Base-by-base conservation (phyloP, 2,888 invertebrate genomes). In the Holacanthella duospinosa region DNA sequence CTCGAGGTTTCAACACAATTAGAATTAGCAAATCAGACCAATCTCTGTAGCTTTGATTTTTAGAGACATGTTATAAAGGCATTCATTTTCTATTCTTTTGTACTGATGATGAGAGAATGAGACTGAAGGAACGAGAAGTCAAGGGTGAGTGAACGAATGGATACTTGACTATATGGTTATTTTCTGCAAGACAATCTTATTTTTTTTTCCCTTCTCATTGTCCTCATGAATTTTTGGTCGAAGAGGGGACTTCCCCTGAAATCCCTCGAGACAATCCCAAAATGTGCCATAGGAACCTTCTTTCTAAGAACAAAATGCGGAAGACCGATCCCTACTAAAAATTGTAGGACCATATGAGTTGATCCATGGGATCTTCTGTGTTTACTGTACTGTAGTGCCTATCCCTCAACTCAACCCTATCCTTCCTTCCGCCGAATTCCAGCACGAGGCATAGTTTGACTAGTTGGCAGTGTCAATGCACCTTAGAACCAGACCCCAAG, bases 401-500 rank as follows among this genome's bases (percentile, higher is more conserved):
- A 36, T 36, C 36, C 36, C 16, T 36, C 36, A 36, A 36, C 36
- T 16, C 36, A 12, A 36, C 16, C 36, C 36, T 36, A 12, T 36
- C 16, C 36, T 36, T n/a, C 36, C 36, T 36, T 36, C 36, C 36
- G 36, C 36, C 16, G 21, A 48, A 48, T 48, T 48, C 48, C 48
- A 48, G 48, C 48, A 48, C 48, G 48, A 48, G 48, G 48, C 48
- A 48, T 48, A 36, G 36, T 36, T 36, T 36, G 16, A 36, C 9
- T 36, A 16, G 48, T 9, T 16, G 48, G 4, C 21, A 21, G 21
- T 16, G 48, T 48, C 48, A 48, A 48, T 48, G 48, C 4, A 48
- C 48, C 21, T 48, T 48, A 48, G 48, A n/a, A n/a, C 48, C 48
- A 48, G 19, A 48, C 48, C 48, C 48, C 48, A 48, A 48, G 48